These are phyloP conservation scores for Monopis laevigella DNA, from an alignment of 2,888 invertebrate genomes.

Conservation along the genomic window DNA sequence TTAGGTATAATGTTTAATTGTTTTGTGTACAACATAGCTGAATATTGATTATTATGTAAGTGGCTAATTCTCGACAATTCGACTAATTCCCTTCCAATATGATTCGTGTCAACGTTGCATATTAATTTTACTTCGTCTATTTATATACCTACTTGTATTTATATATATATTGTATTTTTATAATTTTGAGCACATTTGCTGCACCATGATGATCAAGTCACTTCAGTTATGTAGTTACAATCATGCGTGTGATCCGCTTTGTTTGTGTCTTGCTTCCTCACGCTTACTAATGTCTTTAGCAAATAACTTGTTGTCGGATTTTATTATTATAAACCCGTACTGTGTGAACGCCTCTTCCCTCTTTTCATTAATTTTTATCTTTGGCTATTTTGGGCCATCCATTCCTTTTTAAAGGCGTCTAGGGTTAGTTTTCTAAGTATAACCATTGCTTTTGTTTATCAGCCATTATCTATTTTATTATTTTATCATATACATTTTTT, in stretches of 20 bases:
- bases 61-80: constrained; percentile 59
- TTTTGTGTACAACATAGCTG: constrained; percentile 50
- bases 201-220: constrained; percentile 49
- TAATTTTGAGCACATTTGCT: constrained; percentile 26
- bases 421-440: too few species aligned
- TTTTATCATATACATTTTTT: neutral
- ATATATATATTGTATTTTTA: neutral
- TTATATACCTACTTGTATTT: neutral
- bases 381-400: too few species aligned
- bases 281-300: too few species aligned
- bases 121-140: too few species aligned
- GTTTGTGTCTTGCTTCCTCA: constrained; percentile 26
- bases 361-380: too few species aligned
- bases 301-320: too few species aligned
- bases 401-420: too few species aligned
- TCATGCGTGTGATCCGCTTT: constrained; percentile 32
- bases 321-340: too few species aligned
- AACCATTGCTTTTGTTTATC: constrained; percentile 17
- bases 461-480: constrained; percentile 12
- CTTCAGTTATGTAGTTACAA: constrained; percentile 57
- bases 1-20: neutral
- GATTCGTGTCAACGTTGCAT: neutral
- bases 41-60: constrained; percentile 58
- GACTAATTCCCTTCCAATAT: neutral
- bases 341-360: too few species aligned